Conservation (phyloP, 2,113 vertebrate species). For the Rhinolophus ferrumequinum region DNA sequence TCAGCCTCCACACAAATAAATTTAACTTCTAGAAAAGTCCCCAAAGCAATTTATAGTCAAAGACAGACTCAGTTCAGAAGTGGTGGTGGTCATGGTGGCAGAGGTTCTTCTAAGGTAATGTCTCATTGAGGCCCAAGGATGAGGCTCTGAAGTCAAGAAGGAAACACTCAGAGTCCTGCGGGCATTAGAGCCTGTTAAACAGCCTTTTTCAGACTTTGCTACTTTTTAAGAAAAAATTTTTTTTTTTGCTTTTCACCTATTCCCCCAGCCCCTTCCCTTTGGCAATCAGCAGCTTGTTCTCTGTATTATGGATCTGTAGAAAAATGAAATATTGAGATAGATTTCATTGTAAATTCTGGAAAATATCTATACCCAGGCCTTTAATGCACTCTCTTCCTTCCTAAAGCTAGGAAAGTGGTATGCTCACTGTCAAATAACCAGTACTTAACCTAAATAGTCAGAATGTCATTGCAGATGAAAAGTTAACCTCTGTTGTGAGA, state of each 20-base stretch:
- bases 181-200: neutral
- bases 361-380: neutral
- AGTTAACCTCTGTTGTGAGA: neutral
- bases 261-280: neutral
- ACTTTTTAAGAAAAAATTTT: neutral
- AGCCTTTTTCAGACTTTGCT: neutral
- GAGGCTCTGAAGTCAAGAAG: neutral
- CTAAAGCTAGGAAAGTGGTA: neutral
- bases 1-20: conserved; percentile 55
- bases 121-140: neutral
- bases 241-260: neutral
- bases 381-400: conserved; percentile 13
- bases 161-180: neutral
- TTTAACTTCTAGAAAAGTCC: conserved; percentile 57
- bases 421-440: neutral
- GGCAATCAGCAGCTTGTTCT: neutral
- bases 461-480: neutral
- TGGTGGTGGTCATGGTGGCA: neutral
- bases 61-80: neutral
- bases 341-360: conserved; percentile 34
- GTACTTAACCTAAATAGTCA: neutral
- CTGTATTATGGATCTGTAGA: neutral
- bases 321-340: neutral
- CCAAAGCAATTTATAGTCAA: conserved; percentile 31
- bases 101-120: neutral